Base-by-base conservation (phyloP, 1,140 invertebrate genomes). In the Drosophila yakuba region DNA sequence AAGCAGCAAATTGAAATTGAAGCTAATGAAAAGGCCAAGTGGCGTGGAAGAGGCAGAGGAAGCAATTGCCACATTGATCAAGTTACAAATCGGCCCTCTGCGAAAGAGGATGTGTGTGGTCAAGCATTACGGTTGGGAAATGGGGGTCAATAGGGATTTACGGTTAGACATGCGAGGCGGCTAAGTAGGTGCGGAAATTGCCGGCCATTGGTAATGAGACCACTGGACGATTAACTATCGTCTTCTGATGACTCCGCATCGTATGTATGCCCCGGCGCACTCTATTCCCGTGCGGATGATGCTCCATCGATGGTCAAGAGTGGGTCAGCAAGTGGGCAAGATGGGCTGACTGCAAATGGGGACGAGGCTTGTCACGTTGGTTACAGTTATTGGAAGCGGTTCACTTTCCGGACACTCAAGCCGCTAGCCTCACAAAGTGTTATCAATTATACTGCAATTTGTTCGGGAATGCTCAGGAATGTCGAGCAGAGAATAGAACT, bases 21-120 rank as follows among this genome's bases (percentile, higher is more conserved):
- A 71, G 67, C 67, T 71, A 71, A 71, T 71, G 64, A 71, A 71
- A 71, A 71, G 67, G 67, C 67, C 67, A 71, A 71, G 36, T 68
- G 43, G 43, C 55, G 43, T 51, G 28, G 25, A 38, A 39, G 4
- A 51, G 35, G 48, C 39, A 32, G 62, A 54, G 66, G 41, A 45
- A 67, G 15, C 60, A 68, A 68, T 66, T 67, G 67, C 56, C 47
- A 32, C 64, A 71, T 71, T 47, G 23, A 71, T 48, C 43, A 45
- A 11, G 66, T 56, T 56, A 47, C 67, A 64, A 62, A 51, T 64
- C 41, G 32, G 56, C 43, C 56, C 39, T 55, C 48, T 7, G 12
- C 1, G 25, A 4, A 15, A 20, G 41, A 59, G 45, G 36, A 43
- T 52, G 62, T 48, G 51, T 63, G 60, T 55, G 60, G 60, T 63